These are phyloP conservation scores for Tineola bisselliella DNA, from an alignment of 2,888 invertebrate species.

Conservation along the genomic window DNA sequence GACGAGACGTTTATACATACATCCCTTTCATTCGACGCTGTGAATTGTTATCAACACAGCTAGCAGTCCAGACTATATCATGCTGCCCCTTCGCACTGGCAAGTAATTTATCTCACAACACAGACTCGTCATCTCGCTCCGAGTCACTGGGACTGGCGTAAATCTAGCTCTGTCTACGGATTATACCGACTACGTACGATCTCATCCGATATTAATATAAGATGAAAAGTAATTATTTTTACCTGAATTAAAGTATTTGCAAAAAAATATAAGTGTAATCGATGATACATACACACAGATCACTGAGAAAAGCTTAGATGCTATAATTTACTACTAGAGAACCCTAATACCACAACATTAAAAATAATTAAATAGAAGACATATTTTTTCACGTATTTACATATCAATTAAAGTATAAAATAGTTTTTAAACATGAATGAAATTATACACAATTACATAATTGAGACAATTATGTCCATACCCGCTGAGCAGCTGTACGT, in stretches of 20 bases:
- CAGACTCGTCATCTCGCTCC: background rate
- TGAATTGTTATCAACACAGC: constrained; percentile 8
- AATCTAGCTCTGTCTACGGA: background rate
- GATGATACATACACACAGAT: too few relatives aligned
- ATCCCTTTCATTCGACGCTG: constrained; percentile 54
- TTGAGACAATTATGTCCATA: background rate
- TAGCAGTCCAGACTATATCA: background rate
- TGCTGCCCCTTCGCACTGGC: background rate
- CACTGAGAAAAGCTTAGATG: too few relatives aligned
- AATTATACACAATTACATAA: background rate
- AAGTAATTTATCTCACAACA: background rate
- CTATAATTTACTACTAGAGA: too few relatives aligned
- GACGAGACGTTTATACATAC: constrained; percentile 66
- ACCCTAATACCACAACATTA: too few relatives aligned
- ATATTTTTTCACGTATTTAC: too few relatives aligned
- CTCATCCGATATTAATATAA: constrained; percentile 6
- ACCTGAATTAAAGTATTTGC: background rate
- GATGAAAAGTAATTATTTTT: background rate
- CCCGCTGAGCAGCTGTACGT: background rate
- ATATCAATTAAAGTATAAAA: too few relatives aligned
- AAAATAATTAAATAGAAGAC: too few relatives aligned
- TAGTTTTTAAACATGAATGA: background rate
- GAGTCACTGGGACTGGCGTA: background rate
- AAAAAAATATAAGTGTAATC: background rate
- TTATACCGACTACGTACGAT: background rate